Conservation (phyloP, 2,113 vertebrate species). For the Rhea pennata region DNA sequence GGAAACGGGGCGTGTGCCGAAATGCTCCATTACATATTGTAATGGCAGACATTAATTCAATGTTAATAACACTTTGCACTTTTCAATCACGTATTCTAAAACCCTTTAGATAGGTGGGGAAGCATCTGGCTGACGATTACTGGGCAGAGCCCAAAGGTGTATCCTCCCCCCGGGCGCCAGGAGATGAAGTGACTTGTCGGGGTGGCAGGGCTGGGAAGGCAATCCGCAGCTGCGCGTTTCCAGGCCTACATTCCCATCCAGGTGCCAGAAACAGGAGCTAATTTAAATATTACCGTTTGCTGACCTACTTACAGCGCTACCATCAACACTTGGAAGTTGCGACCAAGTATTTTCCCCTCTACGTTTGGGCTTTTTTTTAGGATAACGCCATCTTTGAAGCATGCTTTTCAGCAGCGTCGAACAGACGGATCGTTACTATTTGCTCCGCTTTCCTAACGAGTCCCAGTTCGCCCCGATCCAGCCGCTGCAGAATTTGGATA, state of each 20-base stretch:
- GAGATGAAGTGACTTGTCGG: constrained; percentile 60
- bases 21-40: constrained; percentile 63
- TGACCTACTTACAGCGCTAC: constrained; percentile 52
- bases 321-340: constrained; percentile 7
- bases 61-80: constrained; percentile 66
- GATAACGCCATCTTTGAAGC: constrained; percentile 56
- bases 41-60: constrained; percentile 69
- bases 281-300: constrained; percentile 67
- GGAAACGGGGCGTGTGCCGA: constrained; percentile 56
- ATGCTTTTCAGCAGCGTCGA: constrained; percentile 40
- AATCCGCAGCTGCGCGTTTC: constrained; percentile 40
- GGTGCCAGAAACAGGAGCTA: constrained; percentile 48
- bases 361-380: constrained; percentile 53
- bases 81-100: constrained; percentile 66
- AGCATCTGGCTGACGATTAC: constrained; percentile 57
- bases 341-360: constrained; percentile 28
- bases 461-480: constrained; percentile 19
- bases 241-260: constrained; percentile 57
- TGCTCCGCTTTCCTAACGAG: constrained; percentile 61
- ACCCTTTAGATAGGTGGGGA: constrained; percentile 59
- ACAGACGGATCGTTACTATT: constrained; percentile 59
- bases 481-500: background rate
- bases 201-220: constrained; percentile 46
- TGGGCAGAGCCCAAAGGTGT: constrained; percentile 59
- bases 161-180: constrained; percentile 29